These are phyloP conservation scores for Menidia menidia DNA, from an alignment of 2,797 vertebrate species.

Conservation along the genomic window DNA sequence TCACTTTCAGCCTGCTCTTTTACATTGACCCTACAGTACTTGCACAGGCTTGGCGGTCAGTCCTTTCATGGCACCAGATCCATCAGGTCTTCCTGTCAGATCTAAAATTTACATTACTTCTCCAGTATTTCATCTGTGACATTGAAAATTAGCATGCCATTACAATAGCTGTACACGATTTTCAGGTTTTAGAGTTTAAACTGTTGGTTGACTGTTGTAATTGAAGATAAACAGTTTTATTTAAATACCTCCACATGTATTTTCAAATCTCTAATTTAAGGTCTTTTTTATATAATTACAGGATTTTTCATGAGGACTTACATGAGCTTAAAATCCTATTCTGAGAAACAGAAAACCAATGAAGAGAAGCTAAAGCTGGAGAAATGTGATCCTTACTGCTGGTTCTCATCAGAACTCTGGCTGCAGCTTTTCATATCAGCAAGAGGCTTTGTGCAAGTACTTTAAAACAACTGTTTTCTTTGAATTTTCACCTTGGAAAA, in stretches of 20 bases:
- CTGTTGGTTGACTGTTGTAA: no score
- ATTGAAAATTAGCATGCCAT: background rate
- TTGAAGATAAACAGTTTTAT: no score
- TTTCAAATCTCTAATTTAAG: no score
- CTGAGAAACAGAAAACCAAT: no score
- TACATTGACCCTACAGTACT: slow-evolving; percentile 50
- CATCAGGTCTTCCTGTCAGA: slow-evolving; percentile 23
- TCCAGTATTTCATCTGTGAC: slow-evolving; percentile 9
- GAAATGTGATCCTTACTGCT: no score
- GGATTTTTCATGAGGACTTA: background rate
- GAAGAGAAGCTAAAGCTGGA: no score
- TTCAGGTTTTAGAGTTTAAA: no score
- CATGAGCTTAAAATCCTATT: background rate
- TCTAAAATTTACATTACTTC: slow-evolving; percentile 10
- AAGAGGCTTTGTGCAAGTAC: no score
- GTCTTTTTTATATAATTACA: background rate
- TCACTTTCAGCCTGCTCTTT: slow-evolving; percentile 57
- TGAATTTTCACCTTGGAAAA: no score
- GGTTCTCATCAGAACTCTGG: no score
- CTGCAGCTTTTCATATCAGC: no score
- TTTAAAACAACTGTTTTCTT: no score
- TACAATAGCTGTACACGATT: background rate
- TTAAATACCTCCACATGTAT: background rate
- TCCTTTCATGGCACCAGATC: slow-evolving; percentile 62
- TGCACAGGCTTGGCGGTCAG: slow-evolving; percentile 49